Evolutionary conservation across 2,797 vertebrate genomes (phyloP).

Genomic region (Tenualosa ilisha): DNA sequence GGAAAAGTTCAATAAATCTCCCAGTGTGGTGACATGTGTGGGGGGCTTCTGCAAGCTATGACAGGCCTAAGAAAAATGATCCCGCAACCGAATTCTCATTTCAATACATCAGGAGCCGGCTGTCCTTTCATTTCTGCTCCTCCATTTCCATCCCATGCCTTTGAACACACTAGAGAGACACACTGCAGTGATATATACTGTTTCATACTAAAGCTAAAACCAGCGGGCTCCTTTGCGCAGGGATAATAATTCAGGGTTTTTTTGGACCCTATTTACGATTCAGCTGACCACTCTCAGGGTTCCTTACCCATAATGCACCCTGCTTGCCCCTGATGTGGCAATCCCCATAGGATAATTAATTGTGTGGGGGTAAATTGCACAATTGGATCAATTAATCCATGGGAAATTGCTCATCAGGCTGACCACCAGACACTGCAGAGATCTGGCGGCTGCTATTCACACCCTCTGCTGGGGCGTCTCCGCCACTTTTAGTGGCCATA

Average conservation of each 20-base stretch:
- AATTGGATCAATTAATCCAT: constrained; percentile 23
- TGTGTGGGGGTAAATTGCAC: neutral
- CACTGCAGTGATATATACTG: neutral
- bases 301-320: neutral
- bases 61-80: constrained; percentile 36
- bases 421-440: constrained; percentile 13
- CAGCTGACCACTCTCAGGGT: neutral
- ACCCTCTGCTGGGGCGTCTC: constrained; percentile 31
- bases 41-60: neutral
- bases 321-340: neutral
- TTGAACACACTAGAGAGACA: neutral
- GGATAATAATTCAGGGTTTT: neutral
- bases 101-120: constrained; percentile 33
- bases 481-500: constrained; percentile 29
- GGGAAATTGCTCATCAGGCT: neutral
- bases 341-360: neutral
- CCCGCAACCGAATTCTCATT: constrained; percentile 12
- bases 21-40: constrained; percentile 10
- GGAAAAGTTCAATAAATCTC: constrained; percentile 38
- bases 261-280: neutral
- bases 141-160: neutral
- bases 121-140: constrained; percentile 25
- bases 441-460: constrained; percentile 16
- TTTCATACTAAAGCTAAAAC: neutral
- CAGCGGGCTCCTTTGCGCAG: neutral